A percentile compares a stretch with the other conserved stretches of the same genome.
These are phyloP conservation scores for Girardinus metallicus DNA, from an alignment of 2,797 vertebrate species.

Conservation along the genomic window DNA sequence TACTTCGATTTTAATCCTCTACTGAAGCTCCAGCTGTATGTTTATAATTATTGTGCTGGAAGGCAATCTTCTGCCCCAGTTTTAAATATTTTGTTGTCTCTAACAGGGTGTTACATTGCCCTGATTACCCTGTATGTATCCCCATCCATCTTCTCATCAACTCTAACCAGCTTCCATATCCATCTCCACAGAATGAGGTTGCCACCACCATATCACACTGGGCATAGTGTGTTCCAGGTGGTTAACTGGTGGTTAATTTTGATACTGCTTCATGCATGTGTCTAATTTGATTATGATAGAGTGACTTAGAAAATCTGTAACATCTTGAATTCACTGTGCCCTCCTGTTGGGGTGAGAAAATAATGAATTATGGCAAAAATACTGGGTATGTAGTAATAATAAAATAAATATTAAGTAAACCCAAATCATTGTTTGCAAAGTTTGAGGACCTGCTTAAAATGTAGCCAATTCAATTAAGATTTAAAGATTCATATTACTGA, in stretches of 20 bases:
- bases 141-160: not conserved
- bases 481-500: not conserved
- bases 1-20: not conserved
- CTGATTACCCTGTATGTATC: not conserved
- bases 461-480: not conserved
- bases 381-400: not conserved
- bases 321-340: not conserved
- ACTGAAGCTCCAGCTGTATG: not conserved
- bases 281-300: not conserved
- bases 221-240: not conserved
- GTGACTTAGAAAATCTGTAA: not conserved
- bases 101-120: not conserved
- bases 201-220: not conserved
- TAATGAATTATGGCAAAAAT: not conserved
- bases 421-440: not conserved
- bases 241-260: not conserved
- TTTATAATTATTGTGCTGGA: not conserved
- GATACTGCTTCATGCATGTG: not conserved
- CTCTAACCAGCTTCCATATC: not conserved
- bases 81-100: not conserved
- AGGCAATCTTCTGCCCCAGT: not conserved
- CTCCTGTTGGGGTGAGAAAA: not conserved
- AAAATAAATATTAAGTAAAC: not conserved
- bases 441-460: not conserved
- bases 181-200: not conserved